Conservation (phyloP, 2,888 invertebrate genomes). For the Vandiemenella viatica region DNA sequence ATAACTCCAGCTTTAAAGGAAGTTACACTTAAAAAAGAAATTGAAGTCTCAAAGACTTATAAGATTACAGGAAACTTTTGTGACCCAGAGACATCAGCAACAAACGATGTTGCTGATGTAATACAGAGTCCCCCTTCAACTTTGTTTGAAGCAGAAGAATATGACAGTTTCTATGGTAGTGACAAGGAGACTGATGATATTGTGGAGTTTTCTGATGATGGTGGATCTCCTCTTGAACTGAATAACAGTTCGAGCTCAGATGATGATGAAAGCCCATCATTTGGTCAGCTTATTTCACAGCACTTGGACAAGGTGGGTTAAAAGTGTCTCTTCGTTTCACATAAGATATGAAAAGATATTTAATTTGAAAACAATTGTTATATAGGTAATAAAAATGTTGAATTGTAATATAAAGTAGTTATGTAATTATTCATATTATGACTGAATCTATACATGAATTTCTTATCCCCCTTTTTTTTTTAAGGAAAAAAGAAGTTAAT, state of each 20-base stretch:
- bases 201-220: slow-evolving; percentile 44
- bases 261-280: slow-evolving; percentile 22
- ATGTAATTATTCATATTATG: too few species aligned
- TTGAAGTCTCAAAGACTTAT: slow-evolving; percentile 22
- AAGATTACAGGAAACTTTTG: slow-evolving; percentile 21
- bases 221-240: slow-evolving; percentile 30
- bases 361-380: neutral
- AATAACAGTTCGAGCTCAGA: slow-evolving; percentile 29
- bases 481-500: too few species aligned
- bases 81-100: slow-evolving; percentile 7
- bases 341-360: neutral
- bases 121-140: neutral
- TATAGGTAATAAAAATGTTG: neutral
- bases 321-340: neutral
- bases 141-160: slow-evolving; percentile 26
- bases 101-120: slow-evolving; percentile 15
- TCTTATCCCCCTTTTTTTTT: too few species aligned
- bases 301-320: slow-evolving; percentile 15
- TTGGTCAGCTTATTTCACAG: slow-evolving; percentile 10
- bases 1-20: slow-evolving; percentile 14
- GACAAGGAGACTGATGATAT: slow-evolving; percentile 45
- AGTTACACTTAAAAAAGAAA: slow-evolving; percentile 21
- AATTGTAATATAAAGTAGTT: neutral
- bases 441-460: too few species aligned
- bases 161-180: slow-evolving; percentile 43